Conservation (phyloP, 1,140 invertebrate genomes). For the Drosophila ambigua region DNA sequence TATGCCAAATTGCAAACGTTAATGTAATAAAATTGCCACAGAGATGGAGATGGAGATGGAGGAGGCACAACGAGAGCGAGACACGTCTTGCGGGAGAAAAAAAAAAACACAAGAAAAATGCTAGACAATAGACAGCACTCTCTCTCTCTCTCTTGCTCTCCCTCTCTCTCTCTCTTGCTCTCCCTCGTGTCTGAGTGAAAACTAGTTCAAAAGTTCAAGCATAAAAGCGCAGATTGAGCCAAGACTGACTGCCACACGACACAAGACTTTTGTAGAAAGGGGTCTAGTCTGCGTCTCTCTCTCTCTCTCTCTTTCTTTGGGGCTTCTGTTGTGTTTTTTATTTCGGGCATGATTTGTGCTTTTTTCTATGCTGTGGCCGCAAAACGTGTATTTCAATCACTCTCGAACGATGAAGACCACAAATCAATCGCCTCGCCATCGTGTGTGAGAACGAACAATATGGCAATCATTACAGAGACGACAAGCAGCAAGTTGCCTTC, state of each 20-base stretch:
- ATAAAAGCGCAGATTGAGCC: constrained; percentile 42
- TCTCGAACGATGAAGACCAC: constrained; percentile 19
- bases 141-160: not conserved
- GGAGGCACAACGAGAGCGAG: not conserved
- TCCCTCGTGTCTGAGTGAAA: constrained; percentile 42
- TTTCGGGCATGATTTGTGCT: constrained; percentile 3
- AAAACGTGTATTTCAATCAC: not conserved
- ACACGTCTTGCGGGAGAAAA: constrained; percentile 38
- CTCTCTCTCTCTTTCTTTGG: constrained; percentile 4
- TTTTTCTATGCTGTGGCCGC: not conserved
- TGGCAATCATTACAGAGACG: no score
- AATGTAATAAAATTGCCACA: constrained; percentile 56
- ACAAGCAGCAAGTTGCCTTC: no score
- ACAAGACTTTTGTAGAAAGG: constrained; percentile 50
- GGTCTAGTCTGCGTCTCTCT: constrained; percentile 26
- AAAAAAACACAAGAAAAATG: not conserved
- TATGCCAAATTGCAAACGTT: constrained; percentile 55
- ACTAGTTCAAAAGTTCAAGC: constrained; percentile 82
- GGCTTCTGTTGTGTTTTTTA: constrained; percentile 29
- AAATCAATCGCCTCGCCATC: constrained; percentile 35
- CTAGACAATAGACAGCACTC: constrained; percentile 39
- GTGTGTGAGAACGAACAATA: not conserved
- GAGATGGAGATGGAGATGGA: not conserved
- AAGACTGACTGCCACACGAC: constrained; percentile 33
- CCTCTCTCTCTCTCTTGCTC: not conserved